A percentile compares a stretch with the other conserved stretches of the same genome.
Evolutionary conservation across 2,888 invertebrate genomes (phyloP).

Genomic region (Lingula anatina): DNA sequence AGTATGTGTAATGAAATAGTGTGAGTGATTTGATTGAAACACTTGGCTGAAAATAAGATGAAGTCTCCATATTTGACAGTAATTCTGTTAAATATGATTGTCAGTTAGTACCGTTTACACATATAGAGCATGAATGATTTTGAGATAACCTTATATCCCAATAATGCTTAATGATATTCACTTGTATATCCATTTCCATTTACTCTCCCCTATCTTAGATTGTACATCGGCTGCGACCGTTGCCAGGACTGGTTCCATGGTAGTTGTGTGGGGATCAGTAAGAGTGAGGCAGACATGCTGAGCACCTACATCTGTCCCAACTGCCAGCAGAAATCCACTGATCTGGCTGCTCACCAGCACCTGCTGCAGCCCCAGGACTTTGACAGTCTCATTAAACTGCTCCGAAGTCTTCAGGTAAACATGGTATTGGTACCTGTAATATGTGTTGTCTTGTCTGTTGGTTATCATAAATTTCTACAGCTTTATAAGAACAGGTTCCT

Average conservation of each 20-base stretch:
- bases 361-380: slow-evolving; percentile 34
- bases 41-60: too few species aligned
- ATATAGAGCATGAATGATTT: too few species aligned
- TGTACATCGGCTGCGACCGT: slow-evolving; percentile 97
- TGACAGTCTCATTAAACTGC: slow-evolving; percentile 75
- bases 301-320: slow-evolving; percentile 96
- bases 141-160: too few species aligned
- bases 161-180: too few species aligned
- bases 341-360: slow-evolving; percentile 32
- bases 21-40: too few species aligned
- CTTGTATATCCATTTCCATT: background rate
- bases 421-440: too few species aligned
- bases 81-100: too few species aligned
- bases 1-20: too few species aligned
- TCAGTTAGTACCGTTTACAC: too few species aligned
- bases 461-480: background rate
- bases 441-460: too few species aligned
- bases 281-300: slow-evolving; percentile 67
- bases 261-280: slow-evolving; percentile 75
- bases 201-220: slow-evolving; percentile 66
- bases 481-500: background rate
- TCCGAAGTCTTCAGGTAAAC: slow-evolving; percentile 79
- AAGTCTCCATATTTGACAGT: too few species aligned
- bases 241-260: slow-evolving; percentile 99
- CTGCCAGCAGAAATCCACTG: slow-evolving; percentile 81